Percentiles rank a stretch among this genome's conserved stretches.
Conservation (phyloP, 2,113 vertebrate genomes). For the Cyprinodon tularosa region DNA sequence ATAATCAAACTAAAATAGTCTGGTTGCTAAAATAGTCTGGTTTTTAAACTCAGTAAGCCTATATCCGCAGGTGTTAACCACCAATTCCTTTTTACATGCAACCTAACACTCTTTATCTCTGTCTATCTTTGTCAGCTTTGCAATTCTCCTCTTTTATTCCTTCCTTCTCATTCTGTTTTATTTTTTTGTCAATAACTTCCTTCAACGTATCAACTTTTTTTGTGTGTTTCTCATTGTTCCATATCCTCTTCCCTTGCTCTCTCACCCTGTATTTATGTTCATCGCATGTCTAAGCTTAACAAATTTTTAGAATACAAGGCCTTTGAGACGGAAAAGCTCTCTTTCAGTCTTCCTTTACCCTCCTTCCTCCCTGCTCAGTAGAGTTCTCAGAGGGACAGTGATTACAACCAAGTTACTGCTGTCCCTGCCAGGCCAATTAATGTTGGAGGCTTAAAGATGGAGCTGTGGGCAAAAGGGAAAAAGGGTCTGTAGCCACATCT, state of each 20-base stretch:
- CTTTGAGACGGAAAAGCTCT: slow-evolving; percentile 47
- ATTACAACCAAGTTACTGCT: slow-evolving; percentile 71
- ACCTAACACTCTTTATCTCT: neutral
- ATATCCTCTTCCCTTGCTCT: slow-evolving; percentile 30
- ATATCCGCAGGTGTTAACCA: slow-evolving; percentile 28
- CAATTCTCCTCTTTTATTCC: slow-evolving; percentile 27
- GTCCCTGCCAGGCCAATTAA: slow-evolving; percentile 74
- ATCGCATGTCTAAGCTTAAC: slow-evolving; percentile 52
- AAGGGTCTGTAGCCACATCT: slow-evolving; percentile 51
- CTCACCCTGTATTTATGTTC: slow-evolving; percentile 32
- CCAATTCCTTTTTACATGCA: slow-evolving; percentile 11
- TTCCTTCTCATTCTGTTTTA: slow-evolving; percentile 38
- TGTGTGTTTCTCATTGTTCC: slow-evolving; percentile 21
- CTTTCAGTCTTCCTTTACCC: slow-evolving; percentile 23
- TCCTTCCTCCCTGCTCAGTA: slow-evolving; percentile 45
- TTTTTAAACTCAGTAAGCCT: slow-evolving; percentile 22
- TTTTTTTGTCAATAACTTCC: slow-evolving; percentile 37
- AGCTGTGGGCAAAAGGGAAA: slow-evolving; percentile 39
- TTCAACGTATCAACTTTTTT: slow-evolving; percentile 18
- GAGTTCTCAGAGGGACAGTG: slow-evolving; percentile 69
- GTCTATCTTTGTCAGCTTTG: slow-evolving; percentile 39
- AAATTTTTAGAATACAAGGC: slow-evolving; percentile 56
- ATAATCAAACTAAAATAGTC: neutral
- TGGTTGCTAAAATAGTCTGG: slow-evolving; percentile 13
- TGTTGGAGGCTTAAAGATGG: slow-evolving; percentile 62